These are phyloP conservation scores for Microchirus variegatus DNA, from an alignment of 2,797 vertebrate species.

Conservation along the genomic window DNA sequence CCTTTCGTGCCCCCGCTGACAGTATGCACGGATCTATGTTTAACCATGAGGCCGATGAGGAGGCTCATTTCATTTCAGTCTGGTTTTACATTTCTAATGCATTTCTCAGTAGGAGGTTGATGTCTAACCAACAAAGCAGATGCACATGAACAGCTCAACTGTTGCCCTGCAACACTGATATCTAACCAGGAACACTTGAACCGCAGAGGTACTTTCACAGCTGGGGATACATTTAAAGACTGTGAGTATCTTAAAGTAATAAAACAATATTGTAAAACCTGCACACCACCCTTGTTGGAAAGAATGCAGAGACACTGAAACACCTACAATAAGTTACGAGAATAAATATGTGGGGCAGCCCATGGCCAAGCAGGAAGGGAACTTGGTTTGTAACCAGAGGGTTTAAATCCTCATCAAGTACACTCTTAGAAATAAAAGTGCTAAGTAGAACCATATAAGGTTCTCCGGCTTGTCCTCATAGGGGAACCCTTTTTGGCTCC, in stretches of 20 bases:
- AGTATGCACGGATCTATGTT: slow-evolving; percentile 30
- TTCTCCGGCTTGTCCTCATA: no score
- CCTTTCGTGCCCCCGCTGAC: slow-evolving; percentile 33
- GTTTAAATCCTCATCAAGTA: no score
- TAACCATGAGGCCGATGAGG: slow-evolving; percentile 13
- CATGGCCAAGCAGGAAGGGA: no score
- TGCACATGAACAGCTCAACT: slow-evolving; percentile 1
- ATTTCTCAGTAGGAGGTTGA: slow-evolving; percentile 7
- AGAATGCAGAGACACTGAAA: background rate
- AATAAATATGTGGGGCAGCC: background rate
- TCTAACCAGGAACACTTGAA: background rate
- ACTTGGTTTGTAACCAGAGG: no score
- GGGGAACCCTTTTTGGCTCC: no score
- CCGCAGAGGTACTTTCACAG: background rate
- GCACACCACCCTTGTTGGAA: background rate
- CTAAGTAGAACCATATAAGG: no score
- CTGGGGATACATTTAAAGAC: background rate
- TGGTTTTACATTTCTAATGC: slow-evolving; percentile 27
- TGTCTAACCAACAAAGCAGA: slow-evolving; percentile 1
- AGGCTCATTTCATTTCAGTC: slow-evolving; percentile 17
- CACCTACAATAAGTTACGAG: background rate
- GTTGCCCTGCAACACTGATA: background rate
- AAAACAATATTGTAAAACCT: no score
- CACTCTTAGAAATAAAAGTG: no score
- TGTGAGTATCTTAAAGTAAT: no score